Evolutionary conservation across 2,888 invertebrate species (phyloP), one percentile per base, ranked within the genome.

Genomic region (Rapana venosa): DNA sequence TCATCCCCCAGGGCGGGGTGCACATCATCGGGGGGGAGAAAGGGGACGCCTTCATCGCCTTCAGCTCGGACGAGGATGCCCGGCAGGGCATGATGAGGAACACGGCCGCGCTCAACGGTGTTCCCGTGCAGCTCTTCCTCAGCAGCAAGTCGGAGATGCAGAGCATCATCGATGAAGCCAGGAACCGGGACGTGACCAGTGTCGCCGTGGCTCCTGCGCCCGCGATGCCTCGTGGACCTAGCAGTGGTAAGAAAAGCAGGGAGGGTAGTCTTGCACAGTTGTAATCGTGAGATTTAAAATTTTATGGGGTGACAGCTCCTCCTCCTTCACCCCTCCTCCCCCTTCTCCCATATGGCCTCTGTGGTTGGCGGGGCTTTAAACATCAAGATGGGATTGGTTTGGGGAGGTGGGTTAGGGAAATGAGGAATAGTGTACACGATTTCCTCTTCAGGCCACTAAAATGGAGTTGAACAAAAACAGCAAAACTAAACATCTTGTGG

Each of bases 21-120:
- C 99, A 99, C 97, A 99, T 99, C 96, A 99, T 99, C 96, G 99
- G 99, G 94, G 99, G 99, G 93, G 98, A 99, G 96, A 97, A 98
- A 95, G 99, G 99, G 95, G 99, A 99, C 97, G 99, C 99, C 93
- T 99, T 96, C 91, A 99, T 99, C 97, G 99, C 99, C 94, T 99
- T 99, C 97, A 98, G 98, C 96, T 98, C 99, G 92, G 99, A 99
- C 96, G 99, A 99, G 97, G 99, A 99, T 96, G 99, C 99, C 20
- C 97, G 99, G 0, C 98, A 98, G 96, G 99, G 98, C 79, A 99
- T 99, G 98, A 97, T 98, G 97, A 97, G 98, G 93, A 98, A 98
- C 96, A 98, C 98, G 91, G 98, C 98, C 32, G 98, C 98, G 95
- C 97, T 99, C 92, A 99, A 99, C 96, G 98, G 98, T 94, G 97